Evolutionary conservation across 2,888 invertebrate genomes (phyloP), one percentile per base, ranked within the genome.

Genomic region (Agrochola lychnidis): DNA sequence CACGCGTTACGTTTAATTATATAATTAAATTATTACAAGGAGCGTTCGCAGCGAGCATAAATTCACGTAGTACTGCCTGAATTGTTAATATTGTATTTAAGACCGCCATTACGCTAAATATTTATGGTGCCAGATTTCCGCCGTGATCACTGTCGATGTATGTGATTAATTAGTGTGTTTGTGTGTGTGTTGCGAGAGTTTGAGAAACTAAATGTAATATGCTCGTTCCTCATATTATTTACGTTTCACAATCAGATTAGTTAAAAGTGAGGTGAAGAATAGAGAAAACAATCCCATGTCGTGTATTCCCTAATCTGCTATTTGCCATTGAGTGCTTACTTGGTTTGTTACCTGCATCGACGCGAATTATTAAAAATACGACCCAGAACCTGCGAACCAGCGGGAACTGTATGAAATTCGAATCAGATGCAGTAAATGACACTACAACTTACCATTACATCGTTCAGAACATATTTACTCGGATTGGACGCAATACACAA

Each of bases 1-100:
- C 85, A 80, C 87, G 86, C 87, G 83, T 87, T 81, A 88, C 82
- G 85, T 87, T 88, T 88, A 87, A 88, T 88, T 87, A 87, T 73
- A 76, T 84, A 80, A 84, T 83, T 83, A 83, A 87, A 87, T 88
- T 88, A 87, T 87, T 81, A 83, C 87, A 82, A 86, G 80, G 84
- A 86, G 69, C 79, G 76, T 78, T 76, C 75, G 83, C 79, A 66
- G 73, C 71, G 70, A 68, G 73, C 83, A 78, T 78, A 83, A 72
- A 88, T 81, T 87, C 79, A 64, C 79, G 68, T 70, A 76, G 70
- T 69, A 76, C 72, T 75, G 75, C 78, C 59, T 85, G 85, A 88
- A 87, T 88, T 87, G 87, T 88, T 87, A 88, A 87, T 87, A 81
- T 83, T 81, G 87, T 81, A 83, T 84, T 84, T 84, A 86, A 82